phyloP scores from a whole-genome alignment of 2,113 vertebrate genomes.

The Sardina pilchardus region DNA sequence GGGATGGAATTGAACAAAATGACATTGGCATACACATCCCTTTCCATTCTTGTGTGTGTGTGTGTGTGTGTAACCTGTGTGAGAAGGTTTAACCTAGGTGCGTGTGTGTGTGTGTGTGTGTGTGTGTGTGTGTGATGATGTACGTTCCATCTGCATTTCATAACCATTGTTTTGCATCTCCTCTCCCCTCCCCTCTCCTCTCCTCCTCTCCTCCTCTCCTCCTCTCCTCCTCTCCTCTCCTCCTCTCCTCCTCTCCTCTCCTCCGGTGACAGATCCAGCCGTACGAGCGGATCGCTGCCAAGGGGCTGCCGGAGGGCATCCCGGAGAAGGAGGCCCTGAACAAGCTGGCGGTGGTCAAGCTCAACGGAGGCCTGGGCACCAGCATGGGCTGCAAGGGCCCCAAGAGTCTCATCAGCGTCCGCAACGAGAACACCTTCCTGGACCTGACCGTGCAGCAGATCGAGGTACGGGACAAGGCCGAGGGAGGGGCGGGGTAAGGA shows the following conservation, averaged over 20 bases:
- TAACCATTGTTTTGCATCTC: neutral
- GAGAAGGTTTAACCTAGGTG: too few species aligned
- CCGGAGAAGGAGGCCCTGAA: slow-evolving; percentile 81
- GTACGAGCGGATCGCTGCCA: slow-evolving; percentile 85
- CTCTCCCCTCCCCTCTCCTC: neutral
- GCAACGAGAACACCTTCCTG: slow-evolving; percentile 96
- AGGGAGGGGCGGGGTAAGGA: too few species aligned
- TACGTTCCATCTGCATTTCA: neutral
- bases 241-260: too few species aligned
- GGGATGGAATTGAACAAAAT: too few species aligned
- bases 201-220: too few species aligned
- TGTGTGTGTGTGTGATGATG: neutral
- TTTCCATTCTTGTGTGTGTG: neutral
- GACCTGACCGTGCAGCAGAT: slow-evolving; percentile 97
- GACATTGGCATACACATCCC: too few species aligned
- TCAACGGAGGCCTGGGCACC: slow-evolving; percentile 94
- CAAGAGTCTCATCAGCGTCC: slow-evolving; percentile 94
- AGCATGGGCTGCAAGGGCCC: slow-evolving; percentile 98
- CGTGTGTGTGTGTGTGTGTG: neutral
- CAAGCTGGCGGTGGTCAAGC: slow-evolving; percentile 93
- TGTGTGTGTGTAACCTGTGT: neutral
- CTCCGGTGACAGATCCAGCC: slow-evolving; percentile 58
- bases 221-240: neutral
- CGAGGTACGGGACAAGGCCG: slow-evolving; percentile 75
- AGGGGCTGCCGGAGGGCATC: slow-evolving; percentile 81